Conservation (phyloP, 1,140 invertebrate genomes). For the Dysdera silvatica region DNA sequence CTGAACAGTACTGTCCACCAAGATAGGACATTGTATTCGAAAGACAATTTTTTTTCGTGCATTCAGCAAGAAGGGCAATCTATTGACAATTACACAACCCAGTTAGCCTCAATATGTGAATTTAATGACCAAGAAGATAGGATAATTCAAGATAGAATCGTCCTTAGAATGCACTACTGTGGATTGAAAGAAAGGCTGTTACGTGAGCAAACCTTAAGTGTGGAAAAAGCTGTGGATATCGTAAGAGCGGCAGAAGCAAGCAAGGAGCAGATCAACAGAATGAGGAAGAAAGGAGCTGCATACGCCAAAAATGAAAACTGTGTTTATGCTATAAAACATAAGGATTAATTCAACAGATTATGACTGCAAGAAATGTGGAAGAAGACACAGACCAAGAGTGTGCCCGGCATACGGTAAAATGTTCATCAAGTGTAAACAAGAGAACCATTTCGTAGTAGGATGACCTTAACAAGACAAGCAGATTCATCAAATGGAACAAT, state of each 20-base stretch:
- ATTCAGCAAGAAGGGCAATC: not conserved
- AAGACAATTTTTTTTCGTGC: slow-evolving; percentile 1
- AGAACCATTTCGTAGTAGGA: too few species aligned
- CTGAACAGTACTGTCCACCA: not conserved
- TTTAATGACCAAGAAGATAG: slow-evolving; percentile 2
- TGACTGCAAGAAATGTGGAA: not conserved
- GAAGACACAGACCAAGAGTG: not conserved
- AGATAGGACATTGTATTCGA: not conserved
- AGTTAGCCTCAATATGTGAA: not conserved
- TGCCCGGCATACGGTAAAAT: slow-evolving; percentile 1
- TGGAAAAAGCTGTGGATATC: not conserved
- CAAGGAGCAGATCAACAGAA: not conserved
- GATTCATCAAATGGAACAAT: too few species aligned
- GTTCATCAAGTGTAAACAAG: not conserved
- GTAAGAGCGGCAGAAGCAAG: not conserved
- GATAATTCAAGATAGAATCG: slow-evolving; percentile 1
- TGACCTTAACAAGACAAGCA: too few species aligned
- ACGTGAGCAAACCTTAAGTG: not conserved
- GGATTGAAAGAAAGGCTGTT: not conserved
- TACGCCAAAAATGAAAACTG: not conserved
- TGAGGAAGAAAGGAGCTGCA: not conserved
- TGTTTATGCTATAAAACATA: not conserved
- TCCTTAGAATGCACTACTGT: not conserved
- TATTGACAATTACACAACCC: not conserved
- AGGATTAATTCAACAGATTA: too few species aligned